These are phyloP conservation scores for Martes martes DNA, from an alignment of 2,113 vertebrate species.

Conservation along the genomic window DNA sequence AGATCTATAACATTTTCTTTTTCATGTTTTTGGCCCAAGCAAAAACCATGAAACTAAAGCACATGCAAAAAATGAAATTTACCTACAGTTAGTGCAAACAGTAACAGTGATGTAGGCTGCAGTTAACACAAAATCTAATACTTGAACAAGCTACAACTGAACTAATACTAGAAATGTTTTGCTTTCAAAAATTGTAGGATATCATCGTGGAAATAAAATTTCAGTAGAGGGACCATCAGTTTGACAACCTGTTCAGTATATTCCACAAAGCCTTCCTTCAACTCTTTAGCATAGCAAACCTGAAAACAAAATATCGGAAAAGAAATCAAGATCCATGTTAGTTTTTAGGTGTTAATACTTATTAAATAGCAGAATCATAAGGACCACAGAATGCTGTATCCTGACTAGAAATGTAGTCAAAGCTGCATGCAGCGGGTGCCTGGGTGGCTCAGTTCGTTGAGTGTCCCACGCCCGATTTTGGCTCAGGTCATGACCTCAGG, in stretches of 20 bases:
- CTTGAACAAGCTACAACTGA: background rate
- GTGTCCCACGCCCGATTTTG: background rate
- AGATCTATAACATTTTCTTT: background rate
- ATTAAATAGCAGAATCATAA: background rate
- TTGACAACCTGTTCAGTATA: slow-evolving; percentile 99
- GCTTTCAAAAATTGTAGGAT: slow-evolving; percentile 84
- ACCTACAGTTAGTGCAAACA: background rate
- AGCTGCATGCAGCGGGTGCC: background rate
- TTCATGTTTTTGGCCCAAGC: background rate
- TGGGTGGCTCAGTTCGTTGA: background rate
- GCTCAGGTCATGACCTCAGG: background rate
- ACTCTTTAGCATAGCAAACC: slow-evolving; percentile 99
- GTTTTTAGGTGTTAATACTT: background rate
- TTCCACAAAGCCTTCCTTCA: slow-evolving; percentile 98
- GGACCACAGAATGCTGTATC: background rate
- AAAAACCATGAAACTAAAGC: background rate
- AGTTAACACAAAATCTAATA: background rate
- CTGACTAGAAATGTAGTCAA: background rate
- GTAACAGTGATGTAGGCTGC: background rate
- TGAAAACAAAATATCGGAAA: slow-evolving; percentile 75
- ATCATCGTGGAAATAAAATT: slow-evolving; percentile 99
- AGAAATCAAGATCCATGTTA: background rate
- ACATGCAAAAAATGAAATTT: background rate
- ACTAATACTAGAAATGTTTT: background rate
- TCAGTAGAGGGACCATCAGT: slow-evolving; percentile 97